Conservation (phyloP, 2,113 vertebrate genomes). For the Rhinopithecus roxellana region DNA sequence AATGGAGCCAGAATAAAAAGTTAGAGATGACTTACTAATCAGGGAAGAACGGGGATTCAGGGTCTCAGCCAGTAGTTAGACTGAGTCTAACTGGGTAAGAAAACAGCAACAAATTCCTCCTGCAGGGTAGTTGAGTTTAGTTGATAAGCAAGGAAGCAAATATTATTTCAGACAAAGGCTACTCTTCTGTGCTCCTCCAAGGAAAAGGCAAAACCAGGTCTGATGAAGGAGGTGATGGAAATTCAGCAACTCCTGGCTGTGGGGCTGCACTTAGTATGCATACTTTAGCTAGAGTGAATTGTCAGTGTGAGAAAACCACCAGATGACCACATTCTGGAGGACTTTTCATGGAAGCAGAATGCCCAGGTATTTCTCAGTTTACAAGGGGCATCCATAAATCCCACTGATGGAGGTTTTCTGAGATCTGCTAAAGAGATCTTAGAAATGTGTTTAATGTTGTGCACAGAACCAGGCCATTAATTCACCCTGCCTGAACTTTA, state of each 20-base stretch:
- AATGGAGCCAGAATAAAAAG: background rate
- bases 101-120: background rate
- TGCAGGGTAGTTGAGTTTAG: accelerated
- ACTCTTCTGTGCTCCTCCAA: accelerated
- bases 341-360: background rate
- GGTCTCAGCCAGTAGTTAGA: accelerated
- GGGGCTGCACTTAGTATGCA: background rate
- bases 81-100: background rate
- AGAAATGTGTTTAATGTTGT: background rate
- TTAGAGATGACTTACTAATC: no score
- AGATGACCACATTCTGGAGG: accelerated
- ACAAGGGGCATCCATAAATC: accelerated
- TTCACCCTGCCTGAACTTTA: background rate
- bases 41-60: no score
- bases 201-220: no score
- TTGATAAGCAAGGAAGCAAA: no score
- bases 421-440: background rate
- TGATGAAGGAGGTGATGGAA: background rate
- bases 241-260: accelerated
- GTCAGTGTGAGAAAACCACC: accelerated
- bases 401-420: accelerated
- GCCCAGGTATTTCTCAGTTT: accelerated
- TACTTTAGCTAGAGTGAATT: background rate
- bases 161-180: background rate
- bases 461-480: no score